Evolutionary conservation across 1,140 invertebrate species (phyloP).

Genomic region (Onthophagus taurus): DNA sequence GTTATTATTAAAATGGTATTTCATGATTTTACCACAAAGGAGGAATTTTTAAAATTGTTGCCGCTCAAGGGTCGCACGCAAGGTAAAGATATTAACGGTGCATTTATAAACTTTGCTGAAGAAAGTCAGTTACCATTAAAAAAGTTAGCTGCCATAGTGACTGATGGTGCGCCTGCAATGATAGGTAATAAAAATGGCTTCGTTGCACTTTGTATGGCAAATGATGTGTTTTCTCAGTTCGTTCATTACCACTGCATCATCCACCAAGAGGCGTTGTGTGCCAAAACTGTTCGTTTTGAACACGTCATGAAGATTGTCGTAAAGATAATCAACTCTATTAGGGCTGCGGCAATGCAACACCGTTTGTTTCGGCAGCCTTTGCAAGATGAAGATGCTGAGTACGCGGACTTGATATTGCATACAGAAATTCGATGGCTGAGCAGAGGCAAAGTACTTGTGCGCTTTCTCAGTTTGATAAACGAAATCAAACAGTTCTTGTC

Average conservation of each 20-base stretch:
- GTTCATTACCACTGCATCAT: slow-evolving; percentile 12
- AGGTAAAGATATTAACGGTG: slow-evolving; percentile 6
- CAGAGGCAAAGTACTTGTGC: slow-evolving; percentile 8
- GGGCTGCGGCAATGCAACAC: slow-evolving; percentile 10
- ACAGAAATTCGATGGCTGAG: slow-evolving; percentile 8
- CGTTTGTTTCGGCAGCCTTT: slow-evolving; percentile 4
- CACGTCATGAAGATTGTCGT: slow-evolving; percentile 13
- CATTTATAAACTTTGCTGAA: slow-evolving; percentile 15
- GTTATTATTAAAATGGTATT: slow-evolving; percentile 16
- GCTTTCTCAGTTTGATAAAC: too few relatives aligned
- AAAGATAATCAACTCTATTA: slow-evolving; percentile 19
- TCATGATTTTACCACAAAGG: slow-evolving; percentile 18
- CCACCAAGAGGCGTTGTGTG: slow-evolving; percentile 13
- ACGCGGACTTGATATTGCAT: slow-evolving; percentile 8
- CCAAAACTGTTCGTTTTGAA: slow-evolving; percentile 4
- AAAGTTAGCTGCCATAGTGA: slow-evolving; percentile 19
- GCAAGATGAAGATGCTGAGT: slow-evolving; percentile 7
- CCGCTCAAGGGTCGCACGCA: slow-evolving; percentile 7
- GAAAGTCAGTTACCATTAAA: slow-evolving; percentile 15
- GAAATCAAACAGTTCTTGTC: too few relatives aligned
- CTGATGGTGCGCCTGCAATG: slow-evolving; percentile 16
- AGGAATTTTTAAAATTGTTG: slow-evolving; percentile 15
- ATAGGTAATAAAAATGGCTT: slow-evolving; percentile 18
- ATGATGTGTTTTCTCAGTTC: slow-evolving; percentile 7
- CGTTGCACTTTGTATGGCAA: slow-evolving; percentile 17